Percentiles rank a stretch among this genome's conserved stretches.
Conservation (phyloP, 2,113 vertebrate genomes). For the Uria aalge region DNA sequence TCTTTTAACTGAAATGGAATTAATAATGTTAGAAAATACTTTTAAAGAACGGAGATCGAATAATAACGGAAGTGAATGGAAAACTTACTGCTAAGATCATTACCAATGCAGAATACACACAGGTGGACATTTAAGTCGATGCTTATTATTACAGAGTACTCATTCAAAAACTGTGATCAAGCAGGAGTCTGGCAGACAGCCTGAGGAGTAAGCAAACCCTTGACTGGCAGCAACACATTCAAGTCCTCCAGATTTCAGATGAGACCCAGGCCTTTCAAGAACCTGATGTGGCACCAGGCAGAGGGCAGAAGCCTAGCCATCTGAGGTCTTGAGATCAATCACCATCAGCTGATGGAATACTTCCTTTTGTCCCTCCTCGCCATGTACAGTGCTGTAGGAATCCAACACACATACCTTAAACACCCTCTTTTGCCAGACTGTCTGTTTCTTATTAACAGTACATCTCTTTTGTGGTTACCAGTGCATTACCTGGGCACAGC, state of each 20-base stretch:
- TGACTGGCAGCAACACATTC: neutral
- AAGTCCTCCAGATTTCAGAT: neutral
- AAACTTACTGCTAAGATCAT: neutral
- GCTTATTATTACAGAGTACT: neutral
- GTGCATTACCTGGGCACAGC: neutral
- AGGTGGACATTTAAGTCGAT: neutral
- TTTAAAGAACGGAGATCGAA: neutral
- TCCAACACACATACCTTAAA: neutral
- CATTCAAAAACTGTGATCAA: accelerated
- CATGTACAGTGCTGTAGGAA: neutral
- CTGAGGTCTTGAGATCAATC: neutral
- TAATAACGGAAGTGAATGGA: accelerated
- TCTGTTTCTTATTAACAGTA: neutral
- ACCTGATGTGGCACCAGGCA: neutral
- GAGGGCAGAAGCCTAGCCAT: neutral
- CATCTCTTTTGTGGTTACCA: neutral
- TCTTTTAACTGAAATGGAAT: neutral
- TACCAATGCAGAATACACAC: neutral
- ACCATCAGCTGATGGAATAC: neutral
- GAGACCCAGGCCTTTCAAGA: neutral
- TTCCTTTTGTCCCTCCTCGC: neutral
- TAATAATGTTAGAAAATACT: neutral
- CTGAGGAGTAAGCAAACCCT: neutral
- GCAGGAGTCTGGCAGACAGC: neutral
- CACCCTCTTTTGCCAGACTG: neutral